These are phyloP conservation scores for Chydorus sphaericus DNA, from an alignment of 2,888 invertebrate species.

Conservation along the genomic window DNA sequence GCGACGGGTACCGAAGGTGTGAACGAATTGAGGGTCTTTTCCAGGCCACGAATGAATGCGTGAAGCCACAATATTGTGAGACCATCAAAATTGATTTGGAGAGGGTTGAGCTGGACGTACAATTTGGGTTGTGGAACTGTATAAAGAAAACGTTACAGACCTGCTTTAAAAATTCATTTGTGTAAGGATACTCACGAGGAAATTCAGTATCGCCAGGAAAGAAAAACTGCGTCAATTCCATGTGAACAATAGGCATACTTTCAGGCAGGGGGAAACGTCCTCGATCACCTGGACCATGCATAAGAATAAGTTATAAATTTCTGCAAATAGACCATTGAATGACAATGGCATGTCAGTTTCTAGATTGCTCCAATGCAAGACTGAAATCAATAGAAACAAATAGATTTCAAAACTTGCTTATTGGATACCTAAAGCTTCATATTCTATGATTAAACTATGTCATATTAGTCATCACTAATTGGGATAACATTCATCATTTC, in stretches of 20 bases:
- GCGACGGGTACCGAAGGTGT: conserved; percentile 28
- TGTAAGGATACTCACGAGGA: conserved; percentile 47
- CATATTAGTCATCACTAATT: too few relatives aligned
- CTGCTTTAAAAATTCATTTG: conserved; percentile 1
- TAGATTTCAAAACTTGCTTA: too few relatives aligned
- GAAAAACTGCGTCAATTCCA: conserved; percentile 91
- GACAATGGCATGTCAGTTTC: not conserved
- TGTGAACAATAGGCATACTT: conserved; percentile 81
- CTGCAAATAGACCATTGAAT: not conserved
- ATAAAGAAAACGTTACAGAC: conserved; percentile 24
- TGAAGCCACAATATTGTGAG: conserved; percentile 85
- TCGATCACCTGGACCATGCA: conserved; percentile 30
- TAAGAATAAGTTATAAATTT: not conserved
- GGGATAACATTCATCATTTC: too few relatives aligned
- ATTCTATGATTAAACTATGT: too few relatives aligned
- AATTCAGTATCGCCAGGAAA: conserved; percentile 82
- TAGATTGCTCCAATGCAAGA: not conserved
- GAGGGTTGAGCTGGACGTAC: conserved; percentile 79
- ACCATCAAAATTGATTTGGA: conserved; percentile 72
- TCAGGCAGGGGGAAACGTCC: conserved; percentile 68
- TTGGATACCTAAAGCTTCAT: too few relatives aligned
- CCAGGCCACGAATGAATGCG: conserved; percentile 76
- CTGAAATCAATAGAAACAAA: not conserved
- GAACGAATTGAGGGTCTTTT: conserved; percentile 46
- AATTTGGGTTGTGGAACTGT: conserved; percentile 86